phyloP scores from a whole-genome alignment of 2,888 invertebrate species.

The Horisme vitalbata region DNA sequence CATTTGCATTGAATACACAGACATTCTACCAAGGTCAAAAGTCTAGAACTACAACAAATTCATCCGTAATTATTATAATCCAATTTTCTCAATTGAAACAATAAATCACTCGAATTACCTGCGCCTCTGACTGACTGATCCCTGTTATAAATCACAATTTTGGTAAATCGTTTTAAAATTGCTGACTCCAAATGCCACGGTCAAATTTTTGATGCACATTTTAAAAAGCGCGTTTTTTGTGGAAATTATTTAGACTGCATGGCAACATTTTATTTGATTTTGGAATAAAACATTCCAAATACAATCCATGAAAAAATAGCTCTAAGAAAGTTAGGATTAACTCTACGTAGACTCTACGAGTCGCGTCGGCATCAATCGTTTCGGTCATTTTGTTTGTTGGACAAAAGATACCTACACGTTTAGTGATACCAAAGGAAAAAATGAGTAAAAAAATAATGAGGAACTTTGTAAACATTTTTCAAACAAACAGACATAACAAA shows the following conservation, averaged over 20 bases:
- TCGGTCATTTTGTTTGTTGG: too few species aligned
- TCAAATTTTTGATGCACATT: conserved; percentile 23
- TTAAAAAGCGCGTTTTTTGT: conserved; percentile 15
- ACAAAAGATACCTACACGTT: too few species aligned
- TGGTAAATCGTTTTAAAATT: conserved; percentile 29
- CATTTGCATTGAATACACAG: too few species aligned
- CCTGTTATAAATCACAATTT: conserved; percentile 27
- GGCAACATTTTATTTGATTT: conserved; percentile 19
- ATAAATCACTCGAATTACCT: conserved; percentile 23
- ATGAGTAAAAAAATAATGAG: too few species aligned
- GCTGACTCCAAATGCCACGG: conserved; percentile 24
- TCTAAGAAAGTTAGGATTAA: too few species aligned
- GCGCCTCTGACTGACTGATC: conserved; percentile 23
- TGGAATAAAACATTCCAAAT: too few species aligned
- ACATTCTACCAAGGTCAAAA: too few species aligned
- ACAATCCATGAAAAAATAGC: too few species aligned
- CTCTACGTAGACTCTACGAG: too few species aligned
- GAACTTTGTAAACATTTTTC: too few species aligned
- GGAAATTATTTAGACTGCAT: conserved; percentile 10
- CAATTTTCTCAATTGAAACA: conserved; percentile 20
- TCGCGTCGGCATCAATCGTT: too few species aligned
- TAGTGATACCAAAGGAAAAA: too few species aligned
- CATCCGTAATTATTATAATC: conserved; percentile 20
- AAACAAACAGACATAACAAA: conserved; percentile 1
- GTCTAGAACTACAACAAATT: conserved; percentile 8